Percentiles rank a stretch among this genome's conserved stretches.
Conservation (phyloP, 2,113 vertebrate genomes). For the Platichthys flesus region DNA sequence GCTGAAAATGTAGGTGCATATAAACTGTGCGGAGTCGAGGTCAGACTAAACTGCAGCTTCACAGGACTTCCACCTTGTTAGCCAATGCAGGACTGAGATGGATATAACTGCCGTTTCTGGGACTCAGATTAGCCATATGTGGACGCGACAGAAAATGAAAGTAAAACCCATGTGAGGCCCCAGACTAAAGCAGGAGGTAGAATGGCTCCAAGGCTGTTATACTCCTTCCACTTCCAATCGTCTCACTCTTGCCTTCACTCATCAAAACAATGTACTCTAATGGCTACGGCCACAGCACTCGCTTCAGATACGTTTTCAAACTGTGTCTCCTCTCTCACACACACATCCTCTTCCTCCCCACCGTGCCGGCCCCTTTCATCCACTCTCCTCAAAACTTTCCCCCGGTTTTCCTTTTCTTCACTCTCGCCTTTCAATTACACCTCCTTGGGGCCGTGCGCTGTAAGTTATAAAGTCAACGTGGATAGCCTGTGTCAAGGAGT, state of each 20-base stretch:
- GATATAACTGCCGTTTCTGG: background rate
- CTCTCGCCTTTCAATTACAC: conserved; percentile 75
- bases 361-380: background rate
- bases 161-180: conserved; percentile 9
- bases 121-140: conserved; percentile 21
- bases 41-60: conserved; percentile 25
- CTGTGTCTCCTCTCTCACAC: background rate
- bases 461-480: conserved; percentile 75
- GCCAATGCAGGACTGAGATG: background rate
- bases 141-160: conserved; percentile 7
- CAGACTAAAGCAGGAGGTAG: background rate
- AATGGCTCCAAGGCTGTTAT: conserved; percentile 27
- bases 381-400: conserved; percentile 50
- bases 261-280: conserved; percentile 51
- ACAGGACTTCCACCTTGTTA: background rate
- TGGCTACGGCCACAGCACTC: conserved; percentile 34
- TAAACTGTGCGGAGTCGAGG: conserved; percentile 10
- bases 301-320: conserved; percentile 32
- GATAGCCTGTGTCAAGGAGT: conserved; percentile 76
- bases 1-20: conserved; percentile 34
- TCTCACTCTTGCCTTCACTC: conserved; percentile 27
- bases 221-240: conserved; percentile 29
- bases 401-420: conserved; percentile 68
- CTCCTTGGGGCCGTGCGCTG: conserved; percentile 70
- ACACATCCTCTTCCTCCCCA: background rate